Base-by-base conservation (phyloP, 2,797 vertebrate species). In the Chrosomus eos region DNA sequence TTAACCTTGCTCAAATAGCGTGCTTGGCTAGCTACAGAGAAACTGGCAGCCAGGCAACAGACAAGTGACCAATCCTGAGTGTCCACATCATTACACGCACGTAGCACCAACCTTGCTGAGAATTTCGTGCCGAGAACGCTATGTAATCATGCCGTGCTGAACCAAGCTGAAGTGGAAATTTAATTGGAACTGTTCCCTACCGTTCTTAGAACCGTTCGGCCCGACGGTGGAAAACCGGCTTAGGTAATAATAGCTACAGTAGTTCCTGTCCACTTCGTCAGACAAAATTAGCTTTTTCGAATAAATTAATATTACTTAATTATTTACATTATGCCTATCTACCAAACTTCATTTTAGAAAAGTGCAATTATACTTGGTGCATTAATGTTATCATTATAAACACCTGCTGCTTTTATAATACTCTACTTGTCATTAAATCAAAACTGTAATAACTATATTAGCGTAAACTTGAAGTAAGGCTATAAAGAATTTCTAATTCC, bases 281-380 rank as follows among this genome's bases (percentile, higher is more conserved):
- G 58, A 83, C 72, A 40, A 11, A 73, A 55, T 82, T 19, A 2
- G n/a, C 36, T 43, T 71, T 67, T 76, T 82, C 60, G 77, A 86
- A 85, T 85, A 83, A 78, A 71, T 51, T 28, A 88, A 68, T 23
- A 10, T 78, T 48, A 62, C 23, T 67, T 77, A 38, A 38, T 68
- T 86, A 83, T 88, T 82, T 81, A 86, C 79, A 88, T 80, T 80
- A 83, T 66, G 48, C 78, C n/a, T 84, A 73, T 68, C 53, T 64
- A 80, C 28, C 62, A 53, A 83, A 77, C 85, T 71, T 58, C 23
- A 28, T 8, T 87, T 84, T 80, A 85, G 33, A 90, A 91, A 93
- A 92, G 85, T 91, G 90, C 91, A 87, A 89, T 91, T 80, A 51
- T 90, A 75, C 90, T 92, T 89, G 88, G 90, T 93, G 92, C 90